A percentile compares a stretch with the other conserved stretches of the same genome.
Evolutionary conservation across 1,140 invertebrate genomes (phyloP).

Genomic region (Hylyphantes graminicola): DNA sequence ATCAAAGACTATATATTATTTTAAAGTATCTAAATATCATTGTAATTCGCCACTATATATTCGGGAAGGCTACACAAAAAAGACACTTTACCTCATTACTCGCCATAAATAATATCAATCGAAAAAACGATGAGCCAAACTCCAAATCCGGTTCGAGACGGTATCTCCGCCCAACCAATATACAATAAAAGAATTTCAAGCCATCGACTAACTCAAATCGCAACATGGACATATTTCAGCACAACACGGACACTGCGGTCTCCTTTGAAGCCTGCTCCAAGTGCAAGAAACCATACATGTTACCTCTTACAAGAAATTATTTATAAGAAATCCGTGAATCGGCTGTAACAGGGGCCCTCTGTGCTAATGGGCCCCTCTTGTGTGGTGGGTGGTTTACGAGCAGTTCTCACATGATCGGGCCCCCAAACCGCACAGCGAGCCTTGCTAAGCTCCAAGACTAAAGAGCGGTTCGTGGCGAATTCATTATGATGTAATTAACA

Average conservation of each 20-base stretch:
- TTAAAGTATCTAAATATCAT: no score
- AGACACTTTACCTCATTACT: no score
- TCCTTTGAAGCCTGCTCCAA: slow-evolving; percentile 35
- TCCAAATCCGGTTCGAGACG: slow-evolving; percentile 26
- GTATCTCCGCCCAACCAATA: no score
- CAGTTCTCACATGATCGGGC: not conserved
- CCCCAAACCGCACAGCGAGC: not conserved
- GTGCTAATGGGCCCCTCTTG: slow-evolving; percentile 37
- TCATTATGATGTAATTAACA: slow-evolving; percentile 50
- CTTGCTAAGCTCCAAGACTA: not conserved
- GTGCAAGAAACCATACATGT: slow-evolving; percentile 8
- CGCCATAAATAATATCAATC: no score
- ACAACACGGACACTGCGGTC: slow-evolving; percentile 17
- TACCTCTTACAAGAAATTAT: slow-evolving; percentile 33
- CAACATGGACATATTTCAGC: slow-evolving; percentile 44
- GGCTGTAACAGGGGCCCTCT: slow-evolving; percentile 8
- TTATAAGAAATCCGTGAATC: slow-evolving; percentile 59
- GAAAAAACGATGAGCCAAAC: not conserved
- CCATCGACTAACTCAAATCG: not conserved
- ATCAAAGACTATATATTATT: no score
- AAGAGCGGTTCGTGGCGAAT: slow-evolving; percentile 9
- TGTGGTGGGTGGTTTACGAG: slow-evolving; percentile 43
- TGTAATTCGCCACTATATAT: no score
- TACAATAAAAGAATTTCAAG: no score
- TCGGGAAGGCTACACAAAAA: no score